Evolutionary conservation across 2,113 vertebrate genomes (phyloP), one percentile per base, ranked within the genome.

Genomic region (Grammomys dolichurus): DNA sequence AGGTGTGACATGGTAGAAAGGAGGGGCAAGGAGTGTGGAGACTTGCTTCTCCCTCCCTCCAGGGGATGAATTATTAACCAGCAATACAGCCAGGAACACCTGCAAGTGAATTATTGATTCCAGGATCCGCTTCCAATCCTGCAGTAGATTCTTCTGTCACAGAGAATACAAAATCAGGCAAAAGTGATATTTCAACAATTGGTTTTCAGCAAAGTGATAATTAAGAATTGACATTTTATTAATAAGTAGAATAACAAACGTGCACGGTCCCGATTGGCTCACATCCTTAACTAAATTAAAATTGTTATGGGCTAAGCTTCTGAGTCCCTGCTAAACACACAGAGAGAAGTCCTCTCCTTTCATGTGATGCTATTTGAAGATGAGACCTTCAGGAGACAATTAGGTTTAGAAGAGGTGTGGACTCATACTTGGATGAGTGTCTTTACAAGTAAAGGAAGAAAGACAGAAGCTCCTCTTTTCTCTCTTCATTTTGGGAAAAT

Each of bases 11-110:
- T 31, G 17, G 36, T 78, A 54, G 87, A 89, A 92, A 90, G 6
- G 20, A 91, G 17, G 65, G 36, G 54, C 73, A 31, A 82, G 69
- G 69, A 73, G 67, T 91, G 54, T 81, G 87, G 85, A 81, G 85
- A 92, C 48, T 22, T 7, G 11, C 60, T 13, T 85, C 82, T 12
- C 19, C 36, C 86, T 12, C 22, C 40, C 81, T 92, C 84, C 33
- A 81, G 78, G 84, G 46, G 75, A 91, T 92, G 60, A 89, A 94
- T 96, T 95, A 94, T 96, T 95, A 87, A 94, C 82, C 73, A 91
- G 94, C 87, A 91, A 73, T 63, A 88, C 46, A 76, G 94, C 65
- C 72, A 93, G 89, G 60, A 65, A 75, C 3, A 70, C 80, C 92
- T 19, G 54, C 72, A 67, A 89, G 67, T 67, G 60, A 93, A 90